Evolutionary conservation across 2,888 invertebrate genomes (phyloP).

Genomic region (Lampropteryx suffumata): DNA sequence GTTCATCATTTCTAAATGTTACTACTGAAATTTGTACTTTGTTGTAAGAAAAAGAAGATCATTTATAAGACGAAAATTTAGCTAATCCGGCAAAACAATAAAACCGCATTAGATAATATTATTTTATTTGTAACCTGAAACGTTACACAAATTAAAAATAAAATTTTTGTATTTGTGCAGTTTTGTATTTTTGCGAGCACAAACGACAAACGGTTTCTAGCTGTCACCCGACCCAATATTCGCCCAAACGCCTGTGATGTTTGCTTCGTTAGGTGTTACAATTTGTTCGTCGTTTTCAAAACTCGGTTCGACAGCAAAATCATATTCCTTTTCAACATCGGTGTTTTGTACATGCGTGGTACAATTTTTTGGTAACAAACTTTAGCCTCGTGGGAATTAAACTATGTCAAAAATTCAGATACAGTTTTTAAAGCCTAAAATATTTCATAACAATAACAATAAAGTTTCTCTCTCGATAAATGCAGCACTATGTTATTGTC

Average conservation of each 20-base stretch:
- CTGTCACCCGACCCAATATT: slow-evolving; percentile 46
- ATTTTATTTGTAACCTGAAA: too few relatives aligned
- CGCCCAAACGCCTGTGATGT: slow-evolving; percentile 55
- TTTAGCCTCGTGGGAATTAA: neutral
- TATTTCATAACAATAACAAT: too few relatives aligned
- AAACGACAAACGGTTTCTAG: neutral
- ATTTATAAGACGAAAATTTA: too few relatives aligned
- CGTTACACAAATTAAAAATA: too few relatives aligned
- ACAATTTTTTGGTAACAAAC: slow-evolving; percentile 4
- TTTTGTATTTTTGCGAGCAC: neutral
- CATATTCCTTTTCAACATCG: slow-evolving; percentile 21
- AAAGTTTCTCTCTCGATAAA: too few relatives aligned
- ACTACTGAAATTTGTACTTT: too few relatives aligned
- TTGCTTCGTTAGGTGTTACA: slow-evolving; percentile 65
- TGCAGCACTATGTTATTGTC: too few relatives aligned
- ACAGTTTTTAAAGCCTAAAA: neutral
- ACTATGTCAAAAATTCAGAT: slow-evolving; percentile 22
- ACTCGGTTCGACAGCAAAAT: slow-evolving; percentile 29
- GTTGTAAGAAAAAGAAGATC: too few relatives aligned
- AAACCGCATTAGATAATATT: too few relatives aligned
- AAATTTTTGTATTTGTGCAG: too few relatives aligned
- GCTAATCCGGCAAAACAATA: too few relatives aligned
- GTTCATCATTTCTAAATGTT: too few relatives aligned
- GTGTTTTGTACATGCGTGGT: neutral
- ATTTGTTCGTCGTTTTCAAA: slow-evolving; percentile 47